Percentiles rank a stretch among this genome's conserved stretches.
Evolutionary conservation across 2,797 vertebrate genomes (phyloP).

Genomic region (Mormyrops boulengeri): DNA sequence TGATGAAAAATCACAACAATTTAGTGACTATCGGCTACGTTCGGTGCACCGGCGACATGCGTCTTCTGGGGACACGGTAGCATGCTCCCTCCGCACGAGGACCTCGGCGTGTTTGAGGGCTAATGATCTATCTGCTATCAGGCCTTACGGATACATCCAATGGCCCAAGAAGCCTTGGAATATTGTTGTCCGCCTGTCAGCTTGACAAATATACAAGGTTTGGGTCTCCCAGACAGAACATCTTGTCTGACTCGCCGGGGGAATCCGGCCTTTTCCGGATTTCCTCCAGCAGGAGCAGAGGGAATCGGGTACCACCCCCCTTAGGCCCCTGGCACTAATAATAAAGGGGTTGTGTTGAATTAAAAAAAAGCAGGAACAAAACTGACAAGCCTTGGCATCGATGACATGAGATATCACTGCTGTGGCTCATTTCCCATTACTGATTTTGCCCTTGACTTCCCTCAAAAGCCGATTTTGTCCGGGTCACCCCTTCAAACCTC

Average conservation of each 20-base stretch:
- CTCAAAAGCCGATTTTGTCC: slow-evolving; percentile 59
- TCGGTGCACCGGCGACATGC: neutral
- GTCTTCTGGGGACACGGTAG: neutral
- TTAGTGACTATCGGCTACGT: neutral
- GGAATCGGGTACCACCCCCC: slow-evolving; percentile 19
- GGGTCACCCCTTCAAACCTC: slow-evolving; percentile 56
- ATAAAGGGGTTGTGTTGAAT: slow-evolving; percentile 24
- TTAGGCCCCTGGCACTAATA: slow-evolving; percentile 32
- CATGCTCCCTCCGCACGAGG: slow-evolving; percentile 11
- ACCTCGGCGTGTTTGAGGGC: slow-evolving; percentile 40
- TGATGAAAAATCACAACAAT: neutral
- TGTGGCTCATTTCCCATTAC: slow-evolving; percentile 44
- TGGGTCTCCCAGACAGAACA: slow-evolving; percentile 50
- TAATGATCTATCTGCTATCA: slow-evolving; percentile 63
- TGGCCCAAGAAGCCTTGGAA: slow-evolving; percentile 55
- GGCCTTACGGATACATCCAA: slow-evolving; percentile 61
- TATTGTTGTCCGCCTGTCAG: slow-evolving; percentile 60
- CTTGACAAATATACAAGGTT: slow-evolving; percentile 61
- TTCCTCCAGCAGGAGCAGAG: slow-evolving; percentile 22
- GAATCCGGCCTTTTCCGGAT: slow-evolving; percentile 28
- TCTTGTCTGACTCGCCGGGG: slow-evolving; percentile 36
- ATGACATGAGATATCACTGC: slow-evolving; percentile 33
- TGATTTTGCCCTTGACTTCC: slow-evolving; percentile 52
- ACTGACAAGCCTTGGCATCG: slow-evolving; percentile 45
- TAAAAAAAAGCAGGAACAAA: slow-evolving; percentile 37